phyloP scores from a whole-genome alignment of 2,888 invertebrate species.

The Cheilosia vulpina region DNA sequence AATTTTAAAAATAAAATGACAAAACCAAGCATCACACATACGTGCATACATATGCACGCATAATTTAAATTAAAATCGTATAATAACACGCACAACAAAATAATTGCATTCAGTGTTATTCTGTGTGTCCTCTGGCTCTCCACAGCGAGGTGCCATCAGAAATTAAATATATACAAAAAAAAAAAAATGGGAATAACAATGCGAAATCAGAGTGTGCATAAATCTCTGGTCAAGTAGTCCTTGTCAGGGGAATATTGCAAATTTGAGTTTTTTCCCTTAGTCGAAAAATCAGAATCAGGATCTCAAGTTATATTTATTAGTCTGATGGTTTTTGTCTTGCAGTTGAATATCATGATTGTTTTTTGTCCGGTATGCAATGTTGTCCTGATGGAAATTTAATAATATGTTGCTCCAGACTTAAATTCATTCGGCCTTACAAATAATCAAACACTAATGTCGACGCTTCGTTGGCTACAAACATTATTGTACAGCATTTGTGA shows the following conservation, averaged over 20 bases:
- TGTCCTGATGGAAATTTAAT: too few species aligned
- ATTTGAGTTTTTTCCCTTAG: slow-evolving; percentile 3
- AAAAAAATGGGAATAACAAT: slow-evolving; percentile 14
- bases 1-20: slow-evolving; percentile 33
- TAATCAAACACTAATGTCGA: too few species aligned
- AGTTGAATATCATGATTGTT: too few species aligned
- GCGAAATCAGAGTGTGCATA: slow-evolving; percentile 50
- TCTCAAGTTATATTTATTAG: not conserved
- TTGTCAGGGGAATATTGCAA: slow-evolving; percentile 11
- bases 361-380: too few species aligned
- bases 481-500: too few species aligned
- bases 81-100: slow-evolving; percentile 48
- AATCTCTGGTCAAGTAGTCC: slow-evolving; percentile 43
- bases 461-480: too few species aligned
- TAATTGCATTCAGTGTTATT: slow-evolving; percentile 41
- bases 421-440: too few species aligned
- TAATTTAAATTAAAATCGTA: slow-evolving; percentile 64
- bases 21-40: slow-evolving; percentile 9
- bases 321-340: slow-evolving; percentile 1
- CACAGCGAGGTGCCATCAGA: slow-evolving; percentile 13
- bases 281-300: not conserved
- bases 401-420: too few species aligned
- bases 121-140: not conserved
- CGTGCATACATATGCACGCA: not conserved
- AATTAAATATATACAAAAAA: slow-evolving; percentile 8